Conservation (phyloP, 2,113 vertebrate genomes). For the Mesoclemmys tuberculata region DNA sequence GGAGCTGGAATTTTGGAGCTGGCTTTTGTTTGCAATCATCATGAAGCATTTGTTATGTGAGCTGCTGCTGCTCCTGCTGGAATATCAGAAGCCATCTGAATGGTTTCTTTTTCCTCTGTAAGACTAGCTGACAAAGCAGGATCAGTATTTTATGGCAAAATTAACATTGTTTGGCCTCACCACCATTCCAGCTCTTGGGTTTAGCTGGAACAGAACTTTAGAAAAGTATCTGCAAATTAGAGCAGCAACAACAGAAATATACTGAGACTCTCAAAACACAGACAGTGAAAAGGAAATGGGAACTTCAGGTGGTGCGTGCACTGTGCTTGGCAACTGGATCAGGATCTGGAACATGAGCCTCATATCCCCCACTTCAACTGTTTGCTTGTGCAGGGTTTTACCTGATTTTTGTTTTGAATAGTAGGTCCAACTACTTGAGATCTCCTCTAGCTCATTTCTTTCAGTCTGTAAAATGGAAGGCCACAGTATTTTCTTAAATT, state of each 20-base stretch:
- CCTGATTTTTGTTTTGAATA: background rate
- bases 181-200: background rate
- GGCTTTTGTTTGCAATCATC: slow-evolving; percentile 80
- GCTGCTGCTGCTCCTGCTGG: slow-evolving; percentile 56
- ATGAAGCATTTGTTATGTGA: slow-evolving; percentile 79
- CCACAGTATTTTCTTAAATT: background rate
- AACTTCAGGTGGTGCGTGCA: background rate
- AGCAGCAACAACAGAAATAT: background rate
- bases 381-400: background rate
- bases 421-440: background rate
- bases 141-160: background rate
- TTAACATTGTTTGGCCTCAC: background rate
- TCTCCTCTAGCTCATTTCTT: background rate
- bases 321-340: background rate
- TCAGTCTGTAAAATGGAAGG: background rate
- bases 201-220: background rate
- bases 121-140: background rate
- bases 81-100: slow-evolving; percentile 59
- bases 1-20: slow-evolving; percentile 77
- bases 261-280: background rate
- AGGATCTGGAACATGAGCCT: background rate
- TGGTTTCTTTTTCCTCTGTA: slow-evolving; percentile 33
- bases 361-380: slow-evolving; percentile 11
- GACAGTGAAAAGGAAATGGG: background rate
- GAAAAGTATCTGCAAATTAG: background rate